These are phyloP conservation scores for Choristoneura fumiferana DNA, from an alignment of 1,140 invertebrate genomes.

Conservation along the genomic window DNA sequence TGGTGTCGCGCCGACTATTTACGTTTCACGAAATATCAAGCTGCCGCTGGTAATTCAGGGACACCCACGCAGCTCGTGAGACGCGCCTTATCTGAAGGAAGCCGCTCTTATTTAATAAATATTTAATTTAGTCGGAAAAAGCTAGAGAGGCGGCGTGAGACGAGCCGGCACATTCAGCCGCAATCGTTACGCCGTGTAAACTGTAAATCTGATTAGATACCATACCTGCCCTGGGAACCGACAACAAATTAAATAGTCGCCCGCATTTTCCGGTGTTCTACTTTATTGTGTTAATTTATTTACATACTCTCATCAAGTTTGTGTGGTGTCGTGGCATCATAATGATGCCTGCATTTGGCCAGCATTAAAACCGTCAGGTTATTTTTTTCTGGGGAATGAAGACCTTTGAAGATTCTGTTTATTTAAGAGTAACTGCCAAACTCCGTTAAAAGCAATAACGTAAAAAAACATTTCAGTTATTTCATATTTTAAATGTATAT, in stretches of 20 bases:
- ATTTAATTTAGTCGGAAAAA: constrained; percentile 67
- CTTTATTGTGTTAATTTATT: constrained; percentile 27
- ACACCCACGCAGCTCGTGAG: constrained; percentile 36
- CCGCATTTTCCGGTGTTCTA: constrained; percentile 42
- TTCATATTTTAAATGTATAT: no score
- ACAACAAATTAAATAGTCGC: constrained; percentile 54
- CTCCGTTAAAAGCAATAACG: no score
- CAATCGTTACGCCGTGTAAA: constrained; percentile 61
- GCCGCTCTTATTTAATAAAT: constrained; percentile 61
- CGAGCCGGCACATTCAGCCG: constrained; percentile 43
- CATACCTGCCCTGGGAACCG: constrained; percentile 65
- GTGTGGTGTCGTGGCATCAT: no score
- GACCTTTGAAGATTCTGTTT: constrained; percentile 9
- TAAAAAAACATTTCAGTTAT: no score
- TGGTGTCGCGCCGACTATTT: no score
- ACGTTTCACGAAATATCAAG: no score
- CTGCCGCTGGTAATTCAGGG: not conserved
- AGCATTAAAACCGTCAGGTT: no score
- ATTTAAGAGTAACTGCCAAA: no score
- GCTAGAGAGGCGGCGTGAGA: constrained; percentile 38
- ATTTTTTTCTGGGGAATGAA: not conserved
- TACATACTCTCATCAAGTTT: not conserved
- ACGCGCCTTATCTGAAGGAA: constrained; percentile 64
- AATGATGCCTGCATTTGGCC: no score
- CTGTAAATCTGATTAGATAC: constrained; percentile 62